A percentile compares a stretch with the other conserved stretches of the same genome.
Conservation (phyloP, 2,113 vertebrate genomes). For the Pelusios castaneus region DNA sequence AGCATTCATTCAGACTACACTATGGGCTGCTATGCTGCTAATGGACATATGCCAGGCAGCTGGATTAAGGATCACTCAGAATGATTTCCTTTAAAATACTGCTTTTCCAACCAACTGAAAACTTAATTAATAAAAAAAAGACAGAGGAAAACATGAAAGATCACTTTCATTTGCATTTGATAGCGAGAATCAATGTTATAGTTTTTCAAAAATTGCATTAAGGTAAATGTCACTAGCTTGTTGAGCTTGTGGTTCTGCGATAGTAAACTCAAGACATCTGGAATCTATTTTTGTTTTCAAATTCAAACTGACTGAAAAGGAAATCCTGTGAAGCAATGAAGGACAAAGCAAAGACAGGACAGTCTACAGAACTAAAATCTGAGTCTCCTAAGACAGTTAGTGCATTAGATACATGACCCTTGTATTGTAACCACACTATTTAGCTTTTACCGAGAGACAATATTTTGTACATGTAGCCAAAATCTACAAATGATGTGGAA, state of each 20-base stretch:
- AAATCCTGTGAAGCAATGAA: constrained; percentile 13
- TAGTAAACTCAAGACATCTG: constrained; percentile 70
- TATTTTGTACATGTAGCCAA: background rate
- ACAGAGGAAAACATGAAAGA: background rate
- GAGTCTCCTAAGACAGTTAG: background rate
- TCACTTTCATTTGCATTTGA: background rate
- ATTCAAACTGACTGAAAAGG: constrained; percentile 36
- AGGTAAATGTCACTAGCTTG: constrained; percentile 43
- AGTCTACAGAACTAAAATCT: background rate
- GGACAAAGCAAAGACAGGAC: constrained; percentile 28
- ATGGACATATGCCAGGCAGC: constrained; percentile 46
- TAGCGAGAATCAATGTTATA: constrained; percentile 20
- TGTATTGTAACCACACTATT: background rate
- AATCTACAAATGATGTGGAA: background rate
- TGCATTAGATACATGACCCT: background rate
- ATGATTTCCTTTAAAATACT: background rate
- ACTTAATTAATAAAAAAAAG: constrained; percentile 39
- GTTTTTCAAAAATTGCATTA: constrained; percentile 35
- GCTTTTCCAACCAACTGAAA: constrained; percentile 5
- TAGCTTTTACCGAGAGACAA: background rate
- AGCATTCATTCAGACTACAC: background rate
- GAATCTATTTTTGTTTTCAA: constrained; percentile 70
- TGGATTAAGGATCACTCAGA: constrained; percentile 29
- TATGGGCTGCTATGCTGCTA: background rate
- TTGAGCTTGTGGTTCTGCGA: constrained; percentile 49